Conservation (phyloP, 2,113 vertebrate species). For the Lepidothrix coronata region DNA sequence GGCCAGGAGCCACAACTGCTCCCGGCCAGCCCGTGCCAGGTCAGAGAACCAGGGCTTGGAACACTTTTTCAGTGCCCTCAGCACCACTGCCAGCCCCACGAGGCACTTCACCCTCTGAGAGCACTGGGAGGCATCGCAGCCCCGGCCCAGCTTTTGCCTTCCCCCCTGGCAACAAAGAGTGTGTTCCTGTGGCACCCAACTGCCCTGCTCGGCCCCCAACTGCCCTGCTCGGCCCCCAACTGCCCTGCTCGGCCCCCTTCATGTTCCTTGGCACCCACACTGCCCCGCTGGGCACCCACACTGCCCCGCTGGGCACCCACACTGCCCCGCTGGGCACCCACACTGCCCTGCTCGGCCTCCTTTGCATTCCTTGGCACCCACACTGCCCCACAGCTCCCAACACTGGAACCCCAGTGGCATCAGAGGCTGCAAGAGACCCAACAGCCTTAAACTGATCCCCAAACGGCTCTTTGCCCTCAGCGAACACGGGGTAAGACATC, state of each 20-base stretch:
- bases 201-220: no score
- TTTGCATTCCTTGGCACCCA: no score
- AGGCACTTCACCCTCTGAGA: neutral
- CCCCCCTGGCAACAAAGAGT: neutral
- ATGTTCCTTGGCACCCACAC: no score
- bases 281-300: no score
- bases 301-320: no score
- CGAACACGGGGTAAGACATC: neutral
- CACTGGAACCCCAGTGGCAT: neutral
- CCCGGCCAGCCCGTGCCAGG: neutral
- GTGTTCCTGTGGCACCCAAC: neutral
- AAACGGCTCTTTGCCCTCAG: neutral
- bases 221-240: no score
- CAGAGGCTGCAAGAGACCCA: neutral
- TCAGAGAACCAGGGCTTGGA: neutral
- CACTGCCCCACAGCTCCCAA: neutral
- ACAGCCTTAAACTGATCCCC: neutral
- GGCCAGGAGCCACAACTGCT: neutral
- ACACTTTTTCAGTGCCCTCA: neutral
- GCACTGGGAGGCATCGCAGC: neutral
- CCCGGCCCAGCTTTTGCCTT: neutral
- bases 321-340: no score
- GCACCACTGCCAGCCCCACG: neutral
- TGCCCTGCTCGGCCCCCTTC: no score
- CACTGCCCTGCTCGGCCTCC: no score